Evolutionary conservation across 1,140 invertebrate species (phyloP).

Genomic region (Apocrypta bakeri): DNA sequence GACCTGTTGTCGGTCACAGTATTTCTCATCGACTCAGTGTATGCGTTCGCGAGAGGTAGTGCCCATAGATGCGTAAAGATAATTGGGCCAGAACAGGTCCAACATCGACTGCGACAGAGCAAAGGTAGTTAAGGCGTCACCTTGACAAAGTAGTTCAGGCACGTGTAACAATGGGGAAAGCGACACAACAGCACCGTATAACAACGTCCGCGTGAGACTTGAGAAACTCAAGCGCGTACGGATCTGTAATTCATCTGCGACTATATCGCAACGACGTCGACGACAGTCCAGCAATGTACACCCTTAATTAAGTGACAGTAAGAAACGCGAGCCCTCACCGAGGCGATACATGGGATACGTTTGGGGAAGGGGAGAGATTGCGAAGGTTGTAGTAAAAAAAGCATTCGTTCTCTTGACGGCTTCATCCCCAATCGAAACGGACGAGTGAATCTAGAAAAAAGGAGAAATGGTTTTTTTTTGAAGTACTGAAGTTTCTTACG

Average conservation of each 20-base stretch:
- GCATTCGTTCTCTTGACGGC: constrained; percentile 33
- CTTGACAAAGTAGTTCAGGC: constrained; percentile 5
- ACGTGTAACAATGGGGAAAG: constrained; percentile 9
- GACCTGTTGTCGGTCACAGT: neutral
- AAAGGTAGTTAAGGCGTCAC: constrained; percentile 32
- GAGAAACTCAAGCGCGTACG: neutral
- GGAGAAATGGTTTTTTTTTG: too few species aligned
- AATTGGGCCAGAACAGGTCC: constrained; percentile 27
- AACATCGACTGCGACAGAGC: neutral
- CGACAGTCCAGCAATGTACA: constrained; percentile 1
- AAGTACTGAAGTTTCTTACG: too few species aligned
- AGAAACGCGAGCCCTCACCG: neutral
- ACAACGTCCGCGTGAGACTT: neutral
- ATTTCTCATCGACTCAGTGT: neutral
- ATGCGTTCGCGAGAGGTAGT: neutral
- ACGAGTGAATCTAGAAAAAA: too few species aligned
- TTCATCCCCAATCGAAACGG: neutral
- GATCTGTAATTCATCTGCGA: constrained; percentile 23
- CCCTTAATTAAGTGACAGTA: constrained; percentile 39
- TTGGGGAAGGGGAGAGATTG: neutral
- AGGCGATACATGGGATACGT: neutral
- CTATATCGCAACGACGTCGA: neutral
- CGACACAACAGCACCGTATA: neutral
- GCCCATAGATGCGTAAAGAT: constrained; percentile 40
- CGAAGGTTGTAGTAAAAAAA: constrained; percentile 39